A percentile compares a stretch with the other conserved stretches of the same genome.
phyloP scores from a whole-genome alignment of 2,113 vertebrate genomes.

The Delphinapterus leucas region DNA sequence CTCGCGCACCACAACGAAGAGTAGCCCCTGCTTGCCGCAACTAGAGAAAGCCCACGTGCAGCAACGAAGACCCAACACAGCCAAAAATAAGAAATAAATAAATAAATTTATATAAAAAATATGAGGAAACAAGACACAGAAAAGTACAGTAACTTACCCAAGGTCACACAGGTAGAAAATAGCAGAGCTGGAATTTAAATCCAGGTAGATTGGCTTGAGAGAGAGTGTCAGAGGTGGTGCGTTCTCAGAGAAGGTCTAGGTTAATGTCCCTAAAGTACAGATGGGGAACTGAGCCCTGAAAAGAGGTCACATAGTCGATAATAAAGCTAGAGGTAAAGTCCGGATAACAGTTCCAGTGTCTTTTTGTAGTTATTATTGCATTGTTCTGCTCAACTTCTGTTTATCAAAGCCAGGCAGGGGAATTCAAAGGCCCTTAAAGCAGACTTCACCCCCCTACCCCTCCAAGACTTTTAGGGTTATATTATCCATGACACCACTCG shows the following conservation, averaged over 20 bases:
- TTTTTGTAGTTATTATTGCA: not conserved
- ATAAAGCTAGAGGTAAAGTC: not conserved
- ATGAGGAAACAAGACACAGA: not conserved
- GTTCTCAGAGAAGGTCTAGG: not conserved
- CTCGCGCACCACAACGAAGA: too few relatives aligned
- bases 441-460: not conserved
- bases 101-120: not conserved
- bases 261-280: not conserved
- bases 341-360: not conserved
- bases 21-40: too few relatives aligned
- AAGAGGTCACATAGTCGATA: not conserved
- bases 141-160: not conserved
- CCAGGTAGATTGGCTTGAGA: not conserved
- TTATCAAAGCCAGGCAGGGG: not conserved
- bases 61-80: too few relatives aligned
- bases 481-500: not conserved
- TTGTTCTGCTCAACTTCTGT: not conserved
- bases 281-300: not conserved
- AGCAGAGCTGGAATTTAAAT: not conserved
- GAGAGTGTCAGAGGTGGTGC: not conserved
- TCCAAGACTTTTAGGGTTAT: not conserved
- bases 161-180: not conserved
- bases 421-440: not conserved
- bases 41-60: accelerated
- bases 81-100: too few relatives aligned